Percentiles rank a stretch among this genome's conserved stretches.
Evolutionary conservation across 2,888 invertebrate genomes (phyloP).

Genomic region (Drosophila robusta): DNA sequence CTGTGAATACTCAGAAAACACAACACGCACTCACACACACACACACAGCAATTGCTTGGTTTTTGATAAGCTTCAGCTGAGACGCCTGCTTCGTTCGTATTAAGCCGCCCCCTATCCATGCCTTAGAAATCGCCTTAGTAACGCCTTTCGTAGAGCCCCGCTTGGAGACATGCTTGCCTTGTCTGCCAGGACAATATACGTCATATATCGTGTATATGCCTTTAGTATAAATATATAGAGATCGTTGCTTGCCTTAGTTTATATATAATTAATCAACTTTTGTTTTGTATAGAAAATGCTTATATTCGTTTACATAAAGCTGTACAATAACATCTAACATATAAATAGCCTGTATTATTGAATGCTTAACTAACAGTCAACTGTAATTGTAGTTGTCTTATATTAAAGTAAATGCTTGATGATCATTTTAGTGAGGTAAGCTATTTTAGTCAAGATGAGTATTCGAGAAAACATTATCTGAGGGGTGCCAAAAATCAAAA

Average conservation of each 20-base stretch:
- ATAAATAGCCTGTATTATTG: slow-evolving; percentile 55
- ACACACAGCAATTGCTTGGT: slow-evolving; percentile 32
- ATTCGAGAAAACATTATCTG: no score
- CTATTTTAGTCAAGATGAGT: background rate
- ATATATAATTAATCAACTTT: slow-evolving; percentile 19
- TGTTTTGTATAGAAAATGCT: slow-evolving; percentile 49
- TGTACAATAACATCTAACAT: slow-evolving; percentile 38
- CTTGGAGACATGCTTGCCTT: slow-evolving; percentile 7
- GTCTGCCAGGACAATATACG: background rate
- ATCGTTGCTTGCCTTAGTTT: slow-evolving; percentile 61
- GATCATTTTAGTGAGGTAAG: slow-evolving; percentile 42
- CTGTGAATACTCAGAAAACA: slow-evolving; percentile 31
- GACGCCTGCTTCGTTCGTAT: slow-evolving; percentile 46
- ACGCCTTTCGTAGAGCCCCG: slow-evolving; percentile 22
- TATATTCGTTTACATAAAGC: slow-evolving; percentile 43
- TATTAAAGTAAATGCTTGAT: slow-evolving; percentile 48
- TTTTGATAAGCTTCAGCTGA: slow-evolving; percentile 41
- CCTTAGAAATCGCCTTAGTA: slow-evolving; percentile 29
- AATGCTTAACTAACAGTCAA: slow-evolving; percentile 67
- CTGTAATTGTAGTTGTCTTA: slow-evolving; percentile 23
- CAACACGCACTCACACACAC: slow-evolving; percentile 12
- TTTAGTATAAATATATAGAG: slow-evolving; percentile 19
- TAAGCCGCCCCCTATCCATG: slow-evolving; percentile 20
- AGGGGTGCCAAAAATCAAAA: no score
- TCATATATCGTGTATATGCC: slow-evolving; percentile 21